A percentile compares a stretch with the other conserved stretches of the same genome.
Evolutionary conservation across 2,888 invertebrate species (phyloP).

Genomic region (Hypena proboscidalis): DNA sequence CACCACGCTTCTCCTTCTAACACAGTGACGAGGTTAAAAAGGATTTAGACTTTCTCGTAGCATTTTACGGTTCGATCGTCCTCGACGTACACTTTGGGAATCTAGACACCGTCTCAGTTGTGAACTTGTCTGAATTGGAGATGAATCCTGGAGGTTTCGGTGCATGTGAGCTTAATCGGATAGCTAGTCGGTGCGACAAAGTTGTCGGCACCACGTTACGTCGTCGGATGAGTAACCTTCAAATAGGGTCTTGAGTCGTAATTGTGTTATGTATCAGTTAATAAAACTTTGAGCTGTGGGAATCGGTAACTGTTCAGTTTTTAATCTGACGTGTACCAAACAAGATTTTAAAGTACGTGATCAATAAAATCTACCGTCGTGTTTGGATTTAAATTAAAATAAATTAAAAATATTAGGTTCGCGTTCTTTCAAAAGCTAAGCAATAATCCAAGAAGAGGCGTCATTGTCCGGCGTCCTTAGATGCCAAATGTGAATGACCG

Average conservation of each 20-base stretch:
- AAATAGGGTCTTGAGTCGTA: constrained; percentile 4
- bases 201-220: constrained; percentile 19
- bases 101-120: constrained; percentile 50
- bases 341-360: too few relatives aligned
- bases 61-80: constrained; percentile 76
- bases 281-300: too few relatives aligned
- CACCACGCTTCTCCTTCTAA: constrained; percentile 81
- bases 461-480: too few relatives aligned
- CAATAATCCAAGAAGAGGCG: too few relatives aligned
- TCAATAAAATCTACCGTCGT: too few relatives aligned
- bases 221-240: constrained; percentile 24
- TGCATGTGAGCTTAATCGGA: constrained; percentile 22
- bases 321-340: too few relatives aligned
- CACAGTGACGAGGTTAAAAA: constrained; percentile 81
- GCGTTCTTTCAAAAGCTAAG: too few relatives aligned
- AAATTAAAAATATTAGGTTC: too few relatives aligned
- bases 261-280: background rate
- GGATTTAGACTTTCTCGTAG: constrained; percentile 79
- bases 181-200: constrained; percentile 13
- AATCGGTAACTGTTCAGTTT: too few relatives aligned
- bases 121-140: constrained; percentile 43
- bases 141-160: constrained; percentile 24
- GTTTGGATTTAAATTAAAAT: too few relatives aligned
- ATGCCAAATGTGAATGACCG: too few relatives aligned
- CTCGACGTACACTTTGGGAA: constrained; percentile 56